phyloP scores from a whole-genome alignment of 2,113 vertebrate genomes.

The Oryzias javanicus region DNA sequence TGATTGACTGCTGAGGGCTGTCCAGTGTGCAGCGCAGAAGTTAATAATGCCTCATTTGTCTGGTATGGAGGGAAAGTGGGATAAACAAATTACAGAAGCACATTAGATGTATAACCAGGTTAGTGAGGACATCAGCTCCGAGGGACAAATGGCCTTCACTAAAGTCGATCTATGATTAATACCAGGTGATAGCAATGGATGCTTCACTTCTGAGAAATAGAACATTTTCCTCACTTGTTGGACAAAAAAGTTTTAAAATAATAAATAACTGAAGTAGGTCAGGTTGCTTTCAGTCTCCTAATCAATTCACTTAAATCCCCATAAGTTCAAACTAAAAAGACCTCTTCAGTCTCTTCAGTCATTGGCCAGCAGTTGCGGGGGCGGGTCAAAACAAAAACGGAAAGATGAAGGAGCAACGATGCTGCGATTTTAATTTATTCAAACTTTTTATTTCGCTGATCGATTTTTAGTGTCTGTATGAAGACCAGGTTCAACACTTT shows the following conservation, averaged over 20 bases:
- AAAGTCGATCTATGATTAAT: slow-evolving; percentile 80
- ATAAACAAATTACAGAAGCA: slow-evolving; percentile 89
- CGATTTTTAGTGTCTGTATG: too few species aligned
- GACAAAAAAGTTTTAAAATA: slow-evolving; percentile 3
- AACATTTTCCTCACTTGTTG: slow-evolving; percentile 5
- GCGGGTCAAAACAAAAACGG: too few species aligned
- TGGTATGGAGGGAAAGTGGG: slow-evolving; percentile 86
- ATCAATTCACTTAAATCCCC: too few species aligned
- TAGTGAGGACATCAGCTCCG: slow-evolving; percentile 98
- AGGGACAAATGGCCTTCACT: slow-evolving; percentile 93
- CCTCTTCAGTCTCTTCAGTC: too few species aligned
- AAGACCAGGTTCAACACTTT: too few species aligned
- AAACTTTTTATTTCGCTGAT: too few species aligned
- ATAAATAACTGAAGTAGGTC: not conserved
- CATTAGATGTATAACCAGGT: slow-evolving; percentile 62
- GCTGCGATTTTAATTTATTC: too few species aligned
- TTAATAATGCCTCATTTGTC: slow-evolving; percentile 98
- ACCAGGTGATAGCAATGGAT: slow-evolving; percentile 23
- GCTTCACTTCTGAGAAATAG: slow-evolving; percentile 47
- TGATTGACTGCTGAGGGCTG: slow-evolving; percentile 88
- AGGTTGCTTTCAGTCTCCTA: too few species aligned
- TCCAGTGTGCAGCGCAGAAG: slow-evolving; percentile 80
- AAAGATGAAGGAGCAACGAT: too few species aligned
- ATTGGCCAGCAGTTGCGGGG: too few species aligned
- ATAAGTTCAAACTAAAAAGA: too few species aligned